Evolutionary conservation across 2,888 invertebrate species (phyloP).

Genomic region (Rosalia funebris): DNA sequence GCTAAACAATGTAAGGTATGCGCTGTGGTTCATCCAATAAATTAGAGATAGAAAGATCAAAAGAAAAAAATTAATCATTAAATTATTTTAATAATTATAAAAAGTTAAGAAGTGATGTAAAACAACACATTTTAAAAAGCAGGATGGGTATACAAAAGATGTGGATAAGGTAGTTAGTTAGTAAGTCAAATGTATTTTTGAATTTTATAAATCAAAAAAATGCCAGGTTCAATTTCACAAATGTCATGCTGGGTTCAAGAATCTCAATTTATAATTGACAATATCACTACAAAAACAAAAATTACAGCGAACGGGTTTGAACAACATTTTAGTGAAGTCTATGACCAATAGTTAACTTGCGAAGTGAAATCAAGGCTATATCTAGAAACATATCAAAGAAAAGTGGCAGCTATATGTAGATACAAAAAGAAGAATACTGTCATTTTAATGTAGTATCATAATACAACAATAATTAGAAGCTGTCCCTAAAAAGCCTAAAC

Average conservation of each 20-base stretch:
- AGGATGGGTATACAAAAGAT: neutral
- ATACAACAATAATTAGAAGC: neutral
- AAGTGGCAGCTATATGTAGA: no score
- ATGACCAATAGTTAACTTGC: neutral
- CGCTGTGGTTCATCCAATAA: slow-evolving; percentile 16
- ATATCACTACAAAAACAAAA: neutral
- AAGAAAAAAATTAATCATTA: slow-evolving; percentile 15
- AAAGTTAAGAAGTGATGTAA: neutral
- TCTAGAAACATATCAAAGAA: neutral
- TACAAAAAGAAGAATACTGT: neutral
- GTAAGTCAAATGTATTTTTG: slow-evolving; percentile 4
- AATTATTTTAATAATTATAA: slow-evolving; percentile 1
- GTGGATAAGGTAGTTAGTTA: slow-evolving; percentile 9
- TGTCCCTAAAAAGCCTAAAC: slow-evolving; percentile 2
- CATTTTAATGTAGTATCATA: slow-evolving; percentile 11
- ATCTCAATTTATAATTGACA: slow-evolving; percentile 4
- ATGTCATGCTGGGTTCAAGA: no score
- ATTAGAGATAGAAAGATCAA: slow-evolving; percentile 4
- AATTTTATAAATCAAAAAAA: slow-evolving; percentile 7
- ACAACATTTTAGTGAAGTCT: slow-evolving; percentile 2
- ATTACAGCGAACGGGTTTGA: slow-evolving; percentile 4
- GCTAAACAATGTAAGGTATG: slow-evolving; percentile 1
- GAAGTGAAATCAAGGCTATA: neutral
- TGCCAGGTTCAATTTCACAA: neutral
- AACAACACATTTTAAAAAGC: neutral